phyloP scores from a whole-genome alignment of 2,888 invertebrate genomes.

The Ectropis crepuscularia region DNA sequence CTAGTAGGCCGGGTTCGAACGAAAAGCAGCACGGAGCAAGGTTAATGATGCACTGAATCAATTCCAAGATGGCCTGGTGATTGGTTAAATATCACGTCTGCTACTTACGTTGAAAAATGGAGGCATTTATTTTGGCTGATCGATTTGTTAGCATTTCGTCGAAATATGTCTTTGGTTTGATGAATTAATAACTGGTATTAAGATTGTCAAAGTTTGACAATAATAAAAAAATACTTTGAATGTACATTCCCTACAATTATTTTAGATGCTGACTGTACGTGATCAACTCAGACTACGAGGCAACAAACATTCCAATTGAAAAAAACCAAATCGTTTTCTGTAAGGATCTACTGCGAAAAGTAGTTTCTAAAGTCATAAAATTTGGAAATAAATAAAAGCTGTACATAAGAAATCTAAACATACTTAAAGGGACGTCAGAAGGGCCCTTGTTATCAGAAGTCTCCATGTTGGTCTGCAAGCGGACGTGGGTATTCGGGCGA shows the following conservation, averaged over 20 bases:
- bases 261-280: not conserved
- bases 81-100: not conserved
- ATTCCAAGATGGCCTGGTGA: conserved; percentile 6
- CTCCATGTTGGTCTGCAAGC: too few relatives aligned
- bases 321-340: conserved; percentile 1
- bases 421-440: too few relatives aligned
- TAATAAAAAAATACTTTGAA: not conserved
- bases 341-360: conserved; percentile 10
- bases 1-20: conserved; percentile 8
- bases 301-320: conserved; percentile 9
- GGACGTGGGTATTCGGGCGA: too few relatives aligned
- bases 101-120: conserved; percentile 5
- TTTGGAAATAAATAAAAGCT: conserved; percentile 29
- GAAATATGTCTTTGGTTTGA: too few relatives aligned
- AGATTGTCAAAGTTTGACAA: not conserved
- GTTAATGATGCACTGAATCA: conserved; percentile 20
- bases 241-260: not conserved
- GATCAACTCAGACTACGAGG: conserved; percentile 8
- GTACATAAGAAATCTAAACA: too few relatives aligned
- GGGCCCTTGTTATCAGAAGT: too few relatives aligned
- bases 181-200: too few relatives aligned
- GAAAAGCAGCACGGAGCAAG: conserved; percentile 10
- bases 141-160: not conserved
- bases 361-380: conserved; percentile 33
- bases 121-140: not conserved